Percentiles rank a stretch among this genome's conserved stretches.
These are phyloP conservation scores for Gobiocypris rarus DNA, from an alignment of 2,113 vertebrate genomes.

Conservation along the genomic window DNA sequence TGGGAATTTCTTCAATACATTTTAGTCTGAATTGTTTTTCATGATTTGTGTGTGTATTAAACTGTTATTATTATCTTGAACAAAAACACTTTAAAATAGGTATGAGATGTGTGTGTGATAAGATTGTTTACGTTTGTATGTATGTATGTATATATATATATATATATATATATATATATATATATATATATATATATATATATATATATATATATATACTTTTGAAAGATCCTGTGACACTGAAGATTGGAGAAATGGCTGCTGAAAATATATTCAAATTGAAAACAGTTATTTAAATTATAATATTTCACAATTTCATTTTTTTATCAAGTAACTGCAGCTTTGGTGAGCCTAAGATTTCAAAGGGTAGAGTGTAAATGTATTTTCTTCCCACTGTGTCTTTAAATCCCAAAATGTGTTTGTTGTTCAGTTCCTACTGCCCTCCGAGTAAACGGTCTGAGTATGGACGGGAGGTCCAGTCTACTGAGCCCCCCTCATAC, in stretches of 20 bases:
- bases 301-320: neutral
- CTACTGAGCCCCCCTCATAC: constrained; percentile 79
- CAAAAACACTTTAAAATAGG: too few relatives aligned
- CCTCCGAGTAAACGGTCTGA: constrained; percentile 77
- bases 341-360: neutral
- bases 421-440: constrained; percentile 78
- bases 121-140: too few relatives aligned
- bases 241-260: too few relatives aligned
- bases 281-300: neutral
- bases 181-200: too few relatives aligned
- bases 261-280: neutral
- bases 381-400: neutral
- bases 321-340: neutral
- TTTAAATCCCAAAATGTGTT: neutral
- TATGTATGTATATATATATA: too few relatives aligned
- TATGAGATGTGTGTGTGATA: too few relatives aligned
- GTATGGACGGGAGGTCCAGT: constrained; percentile 76
- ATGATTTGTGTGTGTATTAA: neutral
- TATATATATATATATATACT: too few relatives aligned
- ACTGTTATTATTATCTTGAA: too few relatives aligned
- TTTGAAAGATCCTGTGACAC: too few relatives aligned
- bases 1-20: neutral
- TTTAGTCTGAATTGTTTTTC: neutral
- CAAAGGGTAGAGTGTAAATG: neutral
- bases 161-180: too few relatives aligned